These are phyloP conservation scores for Prosopocoilus inquinatus DNA, from an alignment of 2,888 invertebrate species.

Conservation along the genomic window DNA sequence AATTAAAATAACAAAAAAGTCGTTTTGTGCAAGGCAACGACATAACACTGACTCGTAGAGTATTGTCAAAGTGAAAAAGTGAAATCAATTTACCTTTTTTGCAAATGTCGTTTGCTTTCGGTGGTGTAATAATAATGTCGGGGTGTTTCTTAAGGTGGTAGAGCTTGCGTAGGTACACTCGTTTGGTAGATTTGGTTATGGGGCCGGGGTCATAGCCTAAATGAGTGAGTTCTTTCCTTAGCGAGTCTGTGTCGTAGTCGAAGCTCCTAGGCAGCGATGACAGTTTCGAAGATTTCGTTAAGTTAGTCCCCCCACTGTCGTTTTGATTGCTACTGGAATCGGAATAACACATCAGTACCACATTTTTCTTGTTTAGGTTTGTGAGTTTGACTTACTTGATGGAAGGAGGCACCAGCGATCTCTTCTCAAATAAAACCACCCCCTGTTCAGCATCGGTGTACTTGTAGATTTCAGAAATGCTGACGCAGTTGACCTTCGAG, in stretches of 20 bases:
- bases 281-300: conserved; percentile 21
- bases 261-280: conserved; percentile 58
- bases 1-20: background rate
- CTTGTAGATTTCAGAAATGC: conserved; percentile 70
- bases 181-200: conserved; percentile 72
- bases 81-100: conserved; percentile 32
- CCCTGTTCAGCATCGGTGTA: conserved; percentile 72
- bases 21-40: background rate
- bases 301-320: conserved; percentile 23
- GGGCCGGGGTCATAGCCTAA: conserved; percentile 74
- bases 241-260: conserved; percentile 65
- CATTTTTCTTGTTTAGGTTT: background rate
- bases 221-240: conserved; percentile 63
- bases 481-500: conserved; percentile 50
- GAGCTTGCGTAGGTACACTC: conserved; percentile 73
- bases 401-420: conserved; percentile 55
- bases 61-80: background rate
- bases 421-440: conserved; percentile 67
- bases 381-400: conserved; percentile 50
- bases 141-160: conserved; percentile 53
- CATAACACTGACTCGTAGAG: background rate
- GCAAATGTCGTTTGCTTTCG: conserved; percentile 5
- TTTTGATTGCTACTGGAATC: conserved; percentile 17
- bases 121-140: conserved; percentile 1
- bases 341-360: background rate